phyloP scores from a whole-genome alignment of 2,888 invertebrate genomes.

The Drosophila flavopinicola region DNA sequence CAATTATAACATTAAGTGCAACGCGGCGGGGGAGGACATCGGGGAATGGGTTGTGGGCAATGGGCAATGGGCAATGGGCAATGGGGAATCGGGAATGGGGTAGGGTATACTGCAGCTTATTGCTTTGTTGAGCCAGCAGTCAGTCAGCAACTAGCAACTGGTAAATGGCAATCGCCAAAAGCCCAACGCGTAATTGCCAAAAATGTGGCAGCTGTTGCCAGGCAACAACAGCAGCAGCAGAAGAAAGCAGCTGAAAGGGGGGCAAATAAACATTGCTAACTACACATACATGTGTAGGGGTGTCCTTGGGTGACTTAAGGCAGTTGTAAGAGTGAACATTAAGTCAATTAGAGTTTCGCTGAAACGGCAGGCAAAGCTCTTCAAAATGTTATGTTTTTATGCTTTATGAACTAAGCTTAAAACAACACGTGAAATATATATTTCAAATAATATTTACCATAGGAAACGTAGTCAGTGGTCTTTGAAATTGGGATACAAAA shows the following conservation, averaged over 20 bases:
- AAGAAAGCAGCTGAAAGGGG: no score
- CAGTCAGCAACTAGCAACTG: background rate
- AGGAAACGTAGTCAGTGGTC: no score
- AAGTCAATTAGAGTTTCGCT: background rate
- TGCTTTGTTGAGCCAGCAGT: background rate
- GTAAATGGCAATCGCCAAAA: conserved; percentile 1
- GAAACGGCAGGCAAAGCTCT: background rate
- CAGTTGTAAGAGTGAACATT: background rate
- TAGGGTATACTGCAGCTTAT: no score
- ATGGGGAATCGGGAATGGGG: background rate
- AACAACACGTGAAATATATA: no score
- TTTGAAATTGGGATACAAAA: no score
- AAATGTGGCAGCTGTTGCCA: conserved; percentile 13
- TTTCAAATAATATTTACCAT: no score
- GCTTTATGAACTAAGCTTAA: no score
- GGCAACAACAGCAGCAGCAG: background rate
- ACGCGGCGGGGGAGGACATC: background rate
- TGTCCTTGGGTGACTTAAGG: no score
- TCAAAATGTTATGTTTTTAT: no score
- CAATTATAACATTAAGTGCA: conserved; percentile 44
- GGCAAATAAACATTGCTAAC: background rate
- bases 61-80: no score
- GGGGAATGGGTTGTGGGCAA: background rate
- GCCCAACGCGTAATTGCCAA: conserved; percentile 10
- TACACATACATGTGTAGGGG: no score